Conservation (phyloP, 2,888 invertebrate species). For the Orthosia gracilis region DNA sequence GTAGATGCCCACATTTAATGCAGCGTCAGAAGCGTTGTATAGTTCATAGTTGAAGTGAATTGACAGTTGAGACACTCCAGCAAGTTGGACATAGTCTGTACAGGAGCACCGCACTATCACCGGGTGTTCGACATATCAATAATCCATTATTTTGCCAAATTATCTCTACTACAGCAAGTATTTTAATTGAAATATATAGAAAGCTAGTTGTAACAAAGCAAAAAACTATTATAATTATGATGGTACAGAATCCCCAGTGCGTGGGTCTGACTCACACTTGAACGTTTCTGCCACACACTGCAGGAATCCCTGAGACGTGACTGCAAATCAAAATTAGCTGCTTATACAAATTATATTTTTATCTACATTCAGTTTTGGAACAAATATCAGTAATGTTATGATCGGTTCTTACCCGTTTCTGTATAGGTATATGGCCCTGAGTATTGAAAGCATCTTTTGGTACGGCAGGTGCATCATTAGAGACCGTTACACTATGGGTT, state of each 20-base stretch:
- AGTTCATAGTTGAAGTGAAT: too few relatives aligned
- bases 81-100: too few relatives aligned
- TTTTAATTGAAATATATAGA: too few relatives aligned
- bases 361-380: constrained; percentile 3
- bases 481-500: neutral
- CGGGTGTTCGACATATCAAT: too few relatives aligned
- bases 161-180: too few relatives aligned
- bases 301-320: constrained; percentile 49
- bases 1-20: too few relatives aligned
- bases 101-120: too few relatives aligned
- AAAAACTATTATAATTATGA: neutral
- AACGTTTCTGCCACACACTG: neutral
- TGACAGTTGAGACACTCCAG: too few relatives aligned
- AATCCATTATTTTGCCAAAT: too few relatives aligned
- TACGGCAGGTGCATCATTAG: neutral
- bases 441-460: neutral
- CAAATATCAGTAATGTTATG: constrained; percentile 17
- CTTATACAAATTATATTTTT: neutral
- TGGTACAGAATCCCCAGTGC: neutral
- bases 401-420: constrained; percentile 36
- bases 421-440: neutral
- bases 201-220: neutral
- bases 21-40: too few relatives aligned
- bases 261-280: neutral
- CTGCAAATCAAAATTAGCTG: constrained; percentile 15